phyloP scores from a whole-genome alignment of 2,797 vertebrate species.

The Numenius phaeopus region DNA sequence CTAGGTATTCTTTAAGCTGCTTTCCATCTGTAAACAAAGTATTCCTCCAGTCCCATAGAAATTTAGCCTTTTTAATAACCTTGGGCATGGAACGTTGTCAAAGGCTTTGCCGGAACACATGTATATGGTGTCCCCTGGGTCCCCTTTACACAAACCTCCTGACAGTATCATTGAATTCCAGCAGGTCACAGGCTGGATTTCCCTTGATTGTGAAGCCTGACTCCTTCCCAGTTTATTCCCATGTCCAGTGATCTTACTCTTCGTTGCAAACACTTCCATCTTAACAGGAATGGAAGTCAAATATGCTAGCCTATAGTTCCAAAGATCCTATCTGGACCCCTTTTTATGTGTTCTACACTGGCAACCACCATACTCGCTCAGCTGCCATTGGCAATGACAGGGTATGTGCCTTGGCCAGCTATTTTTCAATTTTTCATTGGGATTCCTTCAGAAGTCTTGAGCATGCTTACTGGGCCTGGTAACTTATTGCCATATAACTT shows the following conservation, averaged over 20 bases:
- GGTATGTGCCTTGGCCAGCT: background rate
- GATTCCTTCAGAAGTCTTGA: background rate
- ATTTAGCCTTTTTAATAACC: background rate
- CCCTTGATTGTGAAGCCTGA: background rate
- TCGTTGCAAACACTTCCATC: background rate
- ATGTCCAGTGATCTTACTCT: background rate
- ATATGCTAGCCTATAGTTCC: background rate
- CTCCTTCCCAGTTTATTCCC: background rate
- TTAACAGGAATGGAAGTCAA: background rate
- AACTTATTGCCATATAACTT: background rate
- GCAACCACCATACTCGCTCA: background rate
- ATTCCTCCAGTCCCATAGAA: background rate
- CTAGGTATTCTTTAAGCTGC: background rate
- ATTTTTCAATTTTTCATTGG: background rate
- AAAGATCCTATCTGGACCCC: background rate
- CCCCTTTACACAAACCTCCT: background rate
- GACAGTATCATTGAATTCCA: background rate
- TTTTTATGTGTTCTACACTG: background rate
- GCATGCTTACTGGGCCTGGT: background rate
- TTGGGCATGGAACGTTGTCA: background rate
- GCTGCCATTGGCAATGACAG: background rate
- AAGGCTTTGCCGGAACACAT: background rate
- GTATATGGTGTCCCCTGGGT: background rate
- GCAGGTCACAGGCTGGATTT: background rate
- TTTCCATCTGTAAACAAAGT: background rate